These are phyloP conservation scores for Chlorops oryzae DNA, from an alignment of 1,140 invertebrate genomes.

Conservation along the genomic window DNA sequence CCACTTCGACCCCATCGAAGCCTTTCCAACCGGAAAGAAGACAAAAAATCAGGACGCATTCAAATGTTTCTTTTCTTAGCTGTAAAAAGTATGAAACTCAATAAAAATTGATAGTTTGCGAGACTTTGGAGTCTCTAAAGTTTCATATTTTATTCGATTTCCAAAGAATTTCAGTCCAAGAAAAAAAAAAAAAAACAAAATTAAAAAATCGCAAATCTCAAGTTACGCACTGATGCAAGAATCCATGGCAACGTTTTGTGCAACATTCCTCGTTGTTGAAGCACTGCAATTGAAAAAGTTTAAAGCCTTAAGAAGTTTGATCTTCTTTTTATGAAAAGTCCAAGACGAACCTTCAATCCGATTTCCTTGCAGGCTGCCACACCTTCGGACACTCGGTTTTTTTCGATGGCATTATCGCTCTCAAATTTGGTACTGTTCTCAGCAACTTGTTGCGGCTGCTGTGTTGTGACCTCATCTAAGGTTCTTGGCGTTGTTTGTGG, in stretches of 20 bases:
- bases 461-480: background rate
- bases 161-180: background rate
- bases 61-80: background rate
- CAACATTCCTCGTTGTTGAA: constrained; percentile 29
- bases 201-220: constrained; percentile 19
- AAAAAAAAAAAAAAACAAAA: constrained; percentile 4
- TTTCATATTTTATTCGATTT: background rate
- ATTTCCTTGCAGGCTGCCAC: constrained; percentile 19
- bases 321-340: too few species aligned
- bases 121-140: background rate
- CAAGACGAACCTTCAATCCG: constrained; percentile 29
- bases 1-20: too few species aligned
- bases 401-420: background rate
- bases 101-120: background rate
- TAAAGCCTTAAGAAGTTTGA: too few species aligned
- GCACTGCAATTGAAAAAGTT: constrained; percentile 25
- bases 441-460: too few species aligned
- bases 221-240: constrained; percentile 37
- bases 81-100: background rate
- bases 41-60: background rate
- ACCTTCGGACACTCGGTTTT: too few species aligned
- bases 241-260: constrained; percentile 31
- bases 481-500: constrained; percentile 1
- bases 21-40: background rate
- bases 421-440: too few species aligned